Base-by-base conservation (phyloP, 2,797 vertebrate species). In the Australoheros facetus region DNA sequence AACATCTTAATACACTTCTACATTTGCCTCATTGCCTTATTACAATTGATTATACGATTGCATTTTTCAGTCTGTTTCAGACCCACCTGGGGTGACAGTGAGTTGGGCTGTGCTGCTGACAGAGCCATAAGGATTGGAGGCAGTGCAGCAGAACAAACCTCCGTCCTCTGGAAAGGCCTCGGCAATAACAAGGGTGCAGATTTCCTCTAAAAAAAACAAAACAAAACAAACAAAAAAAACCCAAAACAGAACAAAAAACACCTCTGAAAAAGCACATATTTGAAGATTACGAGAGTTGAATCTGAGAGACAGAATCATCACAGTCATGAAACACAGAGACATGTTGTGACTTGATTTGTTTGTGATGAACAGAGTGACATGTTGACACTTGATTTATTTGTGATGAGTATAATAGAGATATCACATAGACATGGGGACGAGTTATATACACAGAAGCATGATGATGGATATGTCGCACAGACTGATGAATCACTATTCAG, bases 131-230 rank as follows among this genome's bases (percentile, higher is more conserved):
- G 95, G 93, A 81, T 98, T 99, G 80, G 94, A 95, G 17, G 97
- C 97, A 0, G 91, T 96, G 92, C 98, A 99, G 16, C 94, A 96
- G 88, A 99, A 98, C 78, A 94, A 89, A 39, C 98, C 98, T 4
- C 97, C 97, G 14, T 99, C 98, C 94, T 99, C 98, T 39, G 97
- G 97, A 87, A 99, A 99, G 8, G 97, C 97, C 93, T 99, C 98
- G 0, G 98, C 96, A 11, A 99, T 99, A 83, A 99, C 97, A 54
- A 99, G 93, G 2, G 98, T 99, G 83, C 98, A 99, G 89, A 99
- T 99, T 95, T 99, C 98, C 91, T 99, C 98, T 98, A 73, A 45
- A 94, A 78, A 60, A 78, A 64, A 1, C 1, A 45, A 45, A 66
- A 30, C 11, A 69, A 69, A 64, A 1, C 1, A 45, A 45, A 66